phyloP scores from a whole-genome alignment of 2,797 vertebrate species.

The Perodicticus potto region DNA sequence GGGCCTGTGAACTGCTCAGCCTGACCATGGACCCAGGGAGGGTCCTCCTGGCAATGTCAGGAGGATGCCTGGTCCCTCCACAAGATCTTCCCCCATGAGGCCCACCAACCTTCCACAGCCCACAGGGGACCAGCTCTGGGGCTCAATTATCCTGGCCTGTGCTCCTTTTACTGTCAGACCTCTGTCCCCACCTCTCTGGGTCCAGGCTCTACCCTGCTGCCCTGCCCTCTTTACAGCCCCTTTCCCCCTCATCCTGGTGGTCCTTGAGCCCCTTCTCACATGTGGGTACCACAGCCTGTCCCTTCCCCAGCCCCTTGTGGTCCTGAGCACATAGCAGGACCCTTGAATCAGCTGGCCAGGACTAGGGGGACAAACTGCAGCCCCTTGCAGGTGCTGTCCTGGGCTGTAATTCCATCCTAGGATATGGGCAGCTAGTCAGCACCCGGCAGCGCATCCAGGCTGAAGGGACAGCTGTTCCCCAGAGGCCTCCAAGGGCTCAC shows the following conservation, averaged over 20 bases:
- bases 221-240: not conserved
- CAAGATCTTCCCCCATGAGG: not conserved
- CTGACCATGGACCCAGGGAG: not conserved
- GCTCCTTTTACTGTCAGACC: not conserved
- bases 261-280: fast-evolving
- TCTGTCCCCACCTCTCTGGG: not conserved
- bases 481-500: not conserved
- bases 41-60: not conserved
- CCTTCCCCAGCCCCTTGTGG: not conserved
- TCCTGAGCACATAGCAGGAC: not conserved
- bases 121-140: not conserved
- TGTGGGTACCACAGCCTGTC: not conserved
- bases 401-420: slow-evolving; percentile 76
- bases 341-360: not conserved
- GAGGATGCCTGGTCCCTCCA: not conserved
- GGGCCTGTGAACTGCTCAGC: not conserved
- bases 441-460: not conserved
- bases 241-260: not conserved
- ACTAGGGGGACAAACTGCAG: not conserved
- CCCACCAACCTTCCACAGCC: not conserved
- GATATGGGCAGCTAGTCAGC: not conserved
- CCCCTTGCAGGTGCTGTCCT: not conserved
- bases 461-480: not conserved
- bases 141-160: not conserved
- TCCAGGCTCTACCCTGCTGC: not conserved